Percentiles rank a stretch among this genome's conserved stretches.
Conservation (phyloP, 2,888 invertebrate species). For the Drosophila nr. fundita region DNA sequence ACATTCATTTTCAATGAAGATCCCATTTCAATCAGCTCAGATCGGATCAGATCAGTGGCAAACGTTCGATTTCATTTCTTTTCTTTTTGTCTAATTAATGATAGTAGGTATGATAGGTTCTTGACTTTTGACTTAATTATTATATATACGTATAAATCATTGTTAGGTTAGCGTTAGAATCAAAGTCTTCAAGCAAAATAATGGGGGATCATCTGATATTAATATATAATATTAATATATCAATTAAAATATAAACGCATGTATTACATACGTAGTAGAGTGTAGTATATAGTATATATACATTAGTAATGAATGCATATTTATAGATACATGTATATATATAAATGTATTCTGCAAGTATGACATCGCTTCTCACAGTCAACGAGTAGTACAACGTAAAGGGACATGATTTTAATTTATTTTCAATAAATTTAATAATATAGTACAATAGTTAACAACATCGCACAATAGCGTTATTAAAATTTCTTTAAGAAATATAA, state of each 20-base stretch:
- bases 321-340: conserved; percentile 17
- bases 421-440: conserved; percentile 81
- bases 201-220: conserved; percentile 58
- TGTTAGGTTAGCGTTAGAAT: conserved; percentile 38
- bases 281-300: conserved; percentile 28
- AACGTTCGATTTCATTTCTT: conserved; percentile 5
- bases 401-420: conserved; percentile 78
- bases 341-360: conserved; percentile 37
- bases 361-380: conserved; percentile 35
- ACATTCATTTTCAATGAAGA: conserved; percentile 41
- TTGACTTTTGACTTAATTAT: conserved; percentile 56
- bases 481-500: conserved; percentile 84
- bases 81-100: conserved; percentile 7
- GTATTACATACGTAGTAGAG: conserved; percentile 59
- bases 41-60: conserved; percentile 9
- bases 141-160: conserved; percentile 27
- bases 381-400: conserved; percentile 58
- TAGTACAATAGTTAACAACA: conserved; percentile 83
- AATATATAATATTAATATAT: conserved; percentile 76
- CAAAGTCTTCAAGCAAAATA: conserved; percentile 44
- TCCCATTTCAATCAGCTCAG: conserved; percentile 26
- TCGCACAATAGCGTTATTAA: conserved; percentile 84
- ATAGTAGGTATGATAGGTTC: conserved; percentile 55
- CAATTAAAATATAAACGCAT: conserved; percentile 60
- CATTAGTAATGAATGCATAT: conserved; percentile 21